phyloP scores from a whole-genome alignment of 2,113 vertebrate genomes.

The Chamaea fasciata region DNA sequence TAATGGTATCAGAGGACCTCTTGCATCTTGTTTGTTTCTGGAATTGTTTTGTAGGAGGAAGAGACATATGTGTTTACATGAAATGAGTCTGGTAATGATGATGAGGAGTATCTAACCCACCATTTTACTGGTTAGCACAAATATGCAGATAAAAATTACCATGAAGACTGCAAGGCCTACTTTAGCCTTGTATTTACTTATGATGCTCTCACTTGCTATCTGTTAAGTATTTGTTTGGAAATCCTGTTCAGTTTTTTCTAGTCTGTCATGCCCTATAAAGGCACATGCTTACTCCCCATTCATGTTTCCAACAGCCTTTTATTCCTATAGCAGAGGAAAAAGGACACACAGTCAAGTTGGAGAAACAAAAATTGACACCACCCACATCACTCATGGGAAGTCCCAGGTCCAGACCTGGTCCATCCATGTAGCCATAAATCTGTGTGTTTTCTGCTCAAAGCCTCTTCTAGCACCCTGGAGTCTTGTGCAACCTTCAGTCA shows the following conservation, averaged over 20 bases:
- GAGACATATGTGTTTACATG: accelerated
- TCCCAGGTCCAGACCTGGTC: not conserved
- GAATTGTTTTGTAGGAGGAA: not conserved
- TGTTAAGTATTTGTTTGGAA: not conserved
- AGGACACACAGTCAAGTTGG: accelerated
- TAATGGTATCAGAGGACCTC: not conserved
- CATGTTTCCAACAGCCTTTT: not conserved
- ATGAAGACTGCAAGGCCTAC: not conserved
- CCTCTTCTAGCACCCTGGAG: not conserved
- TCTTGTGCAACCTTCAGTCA: not conserved
- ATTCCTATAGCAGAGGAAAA: not conserved
- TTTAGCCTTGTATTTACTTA: not conserved
- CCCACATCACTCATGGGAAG: not conserved
- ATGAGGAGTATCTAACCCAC: not conserved
- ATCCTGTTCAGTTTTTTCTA: not conserved
- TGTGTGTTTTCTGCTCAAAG: not conserved
- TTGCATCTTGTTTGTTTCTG: not conserved
- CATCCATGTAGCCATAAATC: not conserved
- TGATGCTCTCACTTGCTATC: not conserved
- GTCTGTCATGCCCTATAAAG: not conserved
- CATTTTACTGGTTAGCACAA: not conserved
- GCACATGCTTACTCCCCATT: not conserved
- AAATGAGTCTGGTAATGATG: not conserved
- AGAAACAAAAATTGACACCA: not conserved
- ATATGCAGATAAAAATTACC: not conserved